These are phyloP conservation scores for Oithona nana DNA, from an alignment of 2,888 invertebrate species.

Conservation along the genomic window DNA sequence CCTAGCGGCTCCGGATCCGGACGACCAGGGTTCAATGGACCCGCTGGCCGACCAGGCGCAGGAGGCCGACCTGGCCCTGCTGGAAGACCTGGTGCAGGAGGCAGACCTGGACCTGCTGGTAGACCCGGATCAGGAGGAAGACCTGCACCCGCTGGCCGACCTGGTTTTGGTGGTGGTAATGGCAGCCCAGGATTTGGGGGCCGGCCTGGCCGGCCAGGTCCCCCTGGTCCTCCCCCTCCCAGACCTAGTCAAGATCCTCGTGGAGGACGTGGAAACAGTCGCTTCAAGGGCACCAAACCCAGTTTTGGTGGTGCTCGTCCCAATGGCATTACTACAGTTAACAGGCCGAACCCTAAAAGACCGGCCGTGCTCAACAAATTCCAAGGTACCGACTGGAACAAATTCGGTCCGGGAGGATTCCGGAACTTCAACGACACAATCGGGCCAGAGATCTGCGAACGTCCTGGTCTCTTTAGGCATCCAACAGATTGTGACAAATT, in stretches of 20 bases:
- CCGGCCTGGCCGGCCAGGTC: constrained; percentile 3
- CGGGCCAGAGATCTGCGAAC: constrained; percentile 32
- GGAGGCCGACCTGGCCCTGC: constrained; percentile 15
- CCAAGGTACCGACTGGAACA: constrained; percentile 29
- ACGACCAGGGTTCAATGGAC: constrained; percentile 11
- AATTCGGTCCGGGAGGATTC: constrained; percentile 42
- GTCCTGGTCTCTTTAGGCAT: constrained; percentile 40
- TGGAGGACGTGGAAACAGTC: neutral
- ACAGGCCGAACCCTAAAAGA: constrained; percentile 12
- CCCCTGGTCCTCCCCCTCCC: constrained; percentile 2
- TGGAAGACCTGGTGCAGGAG: constrained; percentile 12
- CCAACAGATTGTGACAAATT: constrained; percentile 61
- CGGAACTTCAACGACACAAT: constrained; percentile 39
- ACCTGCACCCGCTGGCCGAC: constrained; percentile 9
- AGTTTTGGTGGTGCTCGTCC: neutral
- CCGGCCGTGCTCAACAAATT: constrained; percentile 20
- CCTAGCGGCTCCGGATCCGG: neutral
- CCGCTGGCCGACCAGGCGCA: neutral
- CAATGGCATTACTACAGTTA: constrained; percentile 2
- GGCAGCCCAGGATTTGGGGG: constrained; percentile 16
- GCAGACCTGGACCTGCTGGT: constrained; percentile 10
- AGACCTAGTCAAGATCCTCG: neutral
- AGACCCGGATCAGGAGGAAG: constrained; percentile 12
- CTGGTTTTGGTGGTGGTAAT: constrained; percentile 16
- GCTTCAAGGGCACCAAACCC: constrained; percentile 2